phyloP scores from a whole-genome alignment of 2,113 vertebrate species.

The Nanger granti region DNA sequence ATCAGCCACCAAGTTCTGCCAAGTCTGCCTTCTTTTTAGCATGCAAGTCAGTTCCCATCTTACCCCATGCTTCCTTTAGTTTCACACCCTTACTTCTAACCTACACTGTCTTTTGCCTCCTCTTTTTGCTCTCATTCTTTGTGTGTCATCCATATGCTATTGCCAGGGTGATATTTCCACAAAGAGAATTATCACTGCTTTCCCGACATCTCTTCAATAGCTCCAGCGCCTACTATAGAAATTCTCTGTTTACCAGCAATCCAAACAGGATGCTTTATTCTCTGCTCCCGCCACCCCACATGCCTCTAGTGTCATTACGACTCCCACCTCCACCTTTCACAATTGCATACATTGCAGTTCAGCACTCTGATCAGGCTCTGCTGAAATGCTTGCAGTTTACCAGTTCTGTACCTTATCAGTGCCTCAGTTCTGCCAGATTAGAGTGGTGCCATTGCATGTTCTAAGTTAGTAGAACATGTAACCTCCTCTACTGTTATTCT shows the following conservation, averaged over 20 bases:
- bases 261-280: not conserved
- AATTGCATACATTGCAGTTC: not conserved
- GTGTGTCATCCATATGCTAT: not conserved
- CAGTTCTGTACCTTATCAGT: not conserved
- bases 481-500: not conserved
- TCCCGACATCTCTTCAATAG: not conserved
- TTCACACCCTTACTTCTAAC: not conserved
- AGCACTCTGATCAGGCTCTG: not conserved
- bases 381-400: not conserved
- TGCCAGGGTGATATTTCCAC: not conserved
- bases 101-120: not conserved
- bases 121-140: not conserved
- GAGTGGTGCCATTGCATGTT: not conserved
- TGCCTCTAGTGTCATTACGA: not conserved
- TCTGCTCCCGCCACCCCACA: not conserved
- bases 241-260: not conserved
- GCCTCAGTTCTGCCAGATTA: not conserved
- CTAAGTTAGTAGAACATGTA: not conserved
- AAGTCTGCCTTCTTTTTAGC: not conserved
- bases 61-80: not conserved
- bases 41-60: not conserved
- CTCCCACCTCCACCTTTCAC: not conserved
- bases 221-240: not conserved
- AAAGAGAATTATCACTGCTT: not conserved
- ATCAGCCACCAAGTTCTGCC: not conserved